These are phyloP conservation scores for Nemapogon koenigi DNA, from an alignment of 2,888 invertebrate species.

Conservation along the genomic window DNA sequence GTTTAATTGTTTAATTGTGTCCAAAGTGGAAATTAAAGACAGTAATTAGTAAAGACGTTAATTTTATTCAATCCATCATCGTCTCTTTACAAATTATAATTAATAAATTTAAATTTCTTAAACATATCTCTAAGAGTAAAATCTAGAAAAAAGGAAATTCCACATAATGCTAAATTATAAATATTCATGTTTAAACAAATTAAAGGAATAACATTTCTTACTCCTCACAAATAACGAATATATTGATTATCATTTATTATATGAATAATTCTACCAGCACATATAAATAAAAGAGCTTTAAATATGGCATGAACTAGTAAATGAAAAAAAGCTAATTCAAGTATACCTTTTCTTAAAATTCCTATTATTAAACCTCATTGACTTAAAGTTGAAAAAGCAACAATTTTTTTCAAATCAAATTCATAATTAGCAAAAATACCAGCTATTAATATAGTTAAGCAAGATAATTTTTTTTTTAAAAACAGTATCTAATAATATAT, in stretches of 20 bases:
- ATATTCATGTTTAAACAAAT: slow-evolving; percentile 62
- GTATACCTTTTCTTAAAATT: slow-evolving; percentile 62
- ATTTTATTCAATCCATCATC: too few relatives aligned
- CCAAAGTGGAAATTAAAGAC: too few relatives aligned
- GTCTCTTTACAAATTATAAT: slow-evolving; percentile 58
- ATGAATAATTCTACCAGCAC: slow-evolving; percentile 75
- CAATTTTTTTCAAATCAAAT: slow-evolving; percentile 78
- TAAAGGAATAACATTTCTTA: slow-evolving; percentile 54
- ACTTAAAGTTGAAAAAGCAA: slow-evolving; percentile 78
- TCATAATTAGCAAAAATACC: slow-evolving; percentile 68
- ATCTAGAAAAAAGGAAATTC: slow-evolving; percentile 70
- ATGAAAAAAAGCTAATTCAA: slow-evolving; percentile 73
- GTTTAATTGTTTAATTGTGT: too few relatives aligned
- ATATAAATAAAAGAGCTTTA: slow-evolving; percentile 77
- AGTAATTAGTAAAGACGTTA: too few relatives aligned
- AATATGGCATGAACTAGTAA: slow-evolving; percentile 76
- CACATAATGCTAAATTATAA: slow-evolving; percentile 68
- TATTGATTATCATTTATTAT: slow-evolving; percentile 68
- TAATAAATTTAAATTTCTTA: slow-evolving; percentile 59
- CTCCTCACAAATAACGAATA: slow-evolving; percentile 67
- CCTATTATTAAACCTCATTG: slow-evolving; percentile 78
- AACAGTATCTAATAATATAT: slow-evolving; percentile 40
- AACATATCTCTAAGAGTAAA: slow-evolving; percentile 62
- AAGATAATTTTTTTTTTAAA: slow-evolving; percentile 53
- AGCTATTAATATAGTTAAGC: slow-evolving; percentile 67